Evolutionary conservation across 2,797 vertebrate genomes (phyloP), one percentile per base, ranked within the genome.

Genomic region (Lacerta agilis): DNA sequence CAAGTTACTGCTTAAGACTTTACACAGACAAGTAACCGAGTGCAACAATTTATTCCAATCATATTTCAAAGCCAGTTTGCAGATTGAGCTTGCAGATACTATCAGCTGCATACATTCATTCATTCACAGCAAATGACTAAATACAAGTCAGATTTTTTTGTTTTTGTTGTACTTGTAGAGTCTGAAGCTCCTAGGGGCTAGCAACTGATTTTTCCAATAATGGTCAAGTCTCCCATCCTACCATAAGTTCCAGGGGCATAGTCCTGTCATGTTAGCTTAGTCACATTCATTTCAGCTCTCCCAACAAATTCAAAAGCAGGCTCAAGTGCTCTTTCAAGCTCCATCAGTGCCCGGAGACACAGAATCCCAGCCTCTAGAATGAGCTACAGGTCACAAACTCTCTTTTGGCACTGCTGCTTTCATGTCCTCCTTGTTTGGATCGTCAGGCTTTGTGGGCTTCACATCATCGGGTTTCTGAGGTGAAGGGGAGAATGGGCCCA

Each of bases 401-500:
- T 75, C 67, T 38, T 87, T 15, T 29, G 25, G 10, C 10, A 23
- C 73, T 25, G 45, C 29, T 38, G 5, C 36, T 43, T 3, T 61
- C 29, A 55, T 36, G 29, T 78, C 25, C 69, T 41, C 66, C 4
- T 20, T n/a, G 43, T 66, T 25, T 66, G 3, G 27, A 82, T 25
- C 4, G 71, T 85, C 33, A 4, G 69, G 75, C 17, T n/a, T 87
- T 18, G 79, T 25, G 49, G 45, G 29, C 84, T 76, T 84, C 38
- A 18, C 8, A 1, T 5, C 18, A 23, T 64, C 79, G 55, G 2
- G 27, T 4, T 82, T n/a, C n/a, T 87, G 82, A 8, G 33, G 55
- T 58, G 79, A 89, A 88, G 97, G 97, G 58, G 96, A 93, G 27
- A 98, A 98, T 4, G 97, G 98, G 13, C 97, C 98, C 87, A 98